Base-by-base conservation (phyloP, 2,797 vertebrate genomes). In the Sylvia borin region DNA sequence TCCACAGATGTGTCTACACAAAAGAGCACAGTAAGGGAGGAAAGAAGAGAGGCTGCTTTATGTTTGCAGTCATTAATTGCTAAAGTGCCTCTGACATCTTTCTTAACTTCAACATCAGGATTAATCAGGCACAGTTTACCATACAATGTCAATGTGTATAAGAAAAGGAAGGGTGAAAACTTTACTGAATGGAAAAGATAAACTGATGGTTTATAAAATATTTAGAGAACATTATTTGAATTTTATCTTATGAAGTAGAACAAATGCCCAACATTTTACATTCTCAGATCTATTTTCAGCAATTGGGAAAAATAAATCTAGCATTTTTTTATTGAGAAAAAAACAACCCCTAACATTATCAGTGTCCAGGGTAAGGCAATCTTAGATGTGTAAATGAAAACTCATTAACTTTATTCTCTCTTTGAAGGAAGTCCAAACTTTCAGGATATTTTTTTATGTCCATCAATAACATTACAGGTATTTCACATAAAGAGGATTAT, bases 91-190 rank as follows among this genome's bases (percentile, higher is more conserved):
- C 27, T 36, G 47, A 32, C 10, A 62, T 45, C 13, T 45, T 62
- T 54, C 54, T 83, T 80, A 42, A 50, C 18, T 76, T 77, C 65
- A 68, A 20, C 32, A 50, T 73, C 26, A 62, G 43, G 7, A 16
- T 84, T 73, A 77, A 66, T 42, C 0, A 3, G 26, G 14, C 18
- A 80, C 20, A 66, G 4, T 71, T 45, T 64, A 62, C 25, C 61
- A 47, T 47, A 45, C 27, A 60, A 36, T 67, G 53, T n/a, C 36
- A 89, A 7, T 0, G 0, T 18, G 14, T 22, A 15, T 32, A 34
- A 50, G 36, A 81, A 64, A 78, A 18, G 4, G 27, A 92, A 85
- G 20, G 7, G 7, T 42, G 11, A 60, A 53, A 55, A 32, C 16
- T 71, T 74, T 60, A 43, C 5, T 62, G 40, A 42, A 62, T 62